Conservation (phyloP, 2,797 vertebrate species). For the Trachurus trachurus region DNA sequence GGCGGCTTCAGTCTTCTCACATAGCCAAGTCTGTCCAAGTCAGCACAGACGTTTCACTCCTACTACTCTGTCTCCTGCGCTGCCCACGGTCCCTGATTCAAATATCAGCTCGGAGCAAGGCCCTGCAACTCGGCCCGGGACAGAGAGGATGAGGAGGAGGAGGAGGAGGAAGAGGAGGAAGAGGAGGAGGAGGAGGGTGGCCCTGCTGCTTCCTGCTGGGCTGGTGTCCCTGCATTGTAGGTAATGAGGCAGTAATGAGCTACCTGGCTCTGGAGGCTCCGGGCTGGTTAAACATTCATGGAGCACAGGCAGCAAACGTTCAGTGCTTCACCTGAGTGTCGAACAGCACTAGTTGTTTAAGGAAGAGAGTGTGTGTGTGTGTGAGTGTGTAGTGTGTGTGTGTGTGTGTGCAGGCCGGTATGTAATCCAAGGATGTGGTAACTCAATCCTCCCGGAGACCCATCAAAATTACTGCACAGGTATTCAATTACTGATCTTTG, state of each 20-base stretch:
- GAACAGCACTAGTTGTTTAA: slow-evolving; percentile 66
- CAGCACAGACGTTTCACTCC: slow-evolving; percentile 14
- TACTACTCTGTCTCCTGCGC: slow-evolving; percentile 15
- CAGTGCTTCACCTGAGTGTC: slow-evolving; percentile 78
- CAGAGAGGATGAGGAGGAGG: slow-evolving; percentile 11
- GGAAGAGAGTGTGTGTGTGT: slow-evolving; percentile 30
- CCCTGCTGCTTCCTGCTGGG: slow-evolving; percentile 62
- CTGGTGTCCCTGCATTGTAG: slow-evolving; percentile 49
- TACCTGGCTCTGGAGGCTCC: slow-evolving; percentile 65
- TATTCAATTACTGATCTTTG: slow-evolving; percentile 91
- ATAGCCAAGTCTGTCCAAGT: slow-evolving; percentile 45
- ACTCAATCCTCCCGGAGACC: slow-evolving; percentile 72
- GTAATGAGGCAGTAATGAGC: slow-evolving; percentile 70
- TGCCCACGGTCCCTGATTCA: slow-evolving; percentile 34
- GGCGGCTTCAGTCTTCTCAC: slow-evolving; percentile 41
- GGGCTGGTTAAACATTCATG: slow-evolving; percentile 91
- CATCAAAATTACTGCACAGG: slow-evolving; percentile 81
- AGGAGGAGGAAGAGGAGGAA: neutral
- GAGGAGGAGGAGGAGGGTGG: slow-evolving; percentile 20
- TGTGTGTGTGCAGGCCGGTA: slow-evolving; percentile 47
- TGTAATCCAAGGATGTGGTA: slow-evolving; percentile 86
- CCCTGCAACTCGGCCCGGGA: slow-evolving; percentile 23
- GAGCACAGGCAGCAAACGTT: slow-evolving; percentile 72
- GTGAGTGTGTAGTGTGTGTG: slow-evolving; percentile 44
- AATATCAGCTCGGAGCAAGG: slow-evolving; percentile 24